Conservation (phyloP, 2,113 vertebrate genomes). For the Athene noctua region DNA sequence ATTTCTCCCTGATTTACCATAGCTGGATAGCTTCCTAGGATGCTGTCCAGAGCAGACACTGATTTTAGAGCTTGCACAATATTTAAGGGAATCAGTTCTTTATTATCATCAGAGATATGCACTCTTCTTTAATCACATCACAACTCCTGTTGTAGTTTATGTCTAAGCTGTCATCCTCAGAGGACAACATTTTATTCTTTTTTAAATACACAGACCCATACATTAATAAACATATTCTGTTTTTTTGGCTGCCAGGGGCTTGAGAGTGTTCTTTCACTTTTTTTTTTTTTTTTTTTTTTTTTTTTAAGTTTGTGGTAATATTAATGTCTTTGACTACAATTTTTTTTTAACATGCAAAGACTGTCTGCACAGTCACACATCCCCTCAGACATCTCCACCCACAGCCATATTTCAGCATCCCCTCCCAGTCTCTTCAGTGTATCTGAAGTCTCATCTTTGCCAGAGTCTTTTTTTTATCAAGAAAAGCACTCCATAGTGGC, state of each 20-base stretch:
- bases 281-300: background rate
- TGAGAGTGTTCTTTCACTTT: background rate
- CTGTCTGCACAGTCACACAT: background rate
- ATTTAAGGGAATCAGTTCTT: constrained; percentile 13
- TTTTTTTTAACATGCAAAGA: background rate
- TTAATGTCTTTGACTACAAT: background rate
- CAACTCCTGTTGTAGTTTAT: constrained; percentile 4
- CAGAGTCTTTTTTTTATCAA: background rate
- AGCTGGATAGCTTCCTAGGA: constrained; percentile 16
- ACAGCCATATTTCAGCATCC: background rate
- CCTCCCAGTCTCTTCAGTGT: background rate
- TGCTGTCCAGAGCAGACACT: background rate
- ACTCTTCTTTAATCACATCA: constrained; percentile 11
- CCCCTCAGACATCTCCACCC: background rate
- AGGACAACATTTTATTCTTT: background rate
- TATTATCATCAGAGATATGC: constrained; percentile 16
- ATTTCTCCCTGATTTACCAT: background rate
- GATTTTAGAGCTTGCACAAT: constrained; percentile 2
- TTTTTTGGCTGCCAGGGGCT: background rate
- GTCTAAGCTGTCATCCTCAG: background rate
- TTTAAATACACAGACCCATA: background rate
- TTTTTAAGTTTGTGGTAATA: background rate
- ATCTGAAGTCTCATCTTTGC: background rate
- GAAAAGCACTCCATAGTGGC: background rate
- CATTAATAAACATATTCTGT: background rate